Conservation (phyloP, 2,888 invertebrate genomes). For the Eilema sororculum region DNA sequence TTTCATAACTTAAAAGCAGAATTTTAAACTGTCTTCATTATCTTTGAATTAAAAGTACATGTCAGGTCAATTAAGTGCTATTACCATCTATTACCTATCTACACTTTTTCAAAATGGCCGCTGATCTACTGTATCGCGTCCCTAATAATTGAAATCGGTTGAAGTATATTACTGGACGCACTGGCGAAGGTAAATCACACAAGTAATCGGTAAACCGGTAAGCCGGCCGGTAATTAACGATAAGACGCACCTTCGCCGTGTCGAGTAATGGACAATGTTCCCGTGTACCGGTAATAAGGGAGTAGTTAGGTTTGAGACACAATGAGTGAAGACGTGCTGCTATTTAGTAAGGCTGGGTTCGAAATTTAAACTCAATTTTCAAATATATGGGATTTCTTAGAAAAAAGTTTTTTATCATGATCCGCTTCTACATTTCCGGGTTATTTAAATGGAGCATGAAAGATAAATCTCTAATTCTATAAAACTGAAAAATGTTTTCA, state of each 20-base stretch:
- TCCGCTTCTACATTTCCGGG: too few species aligned
- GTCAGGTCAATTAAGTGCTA: background rate
- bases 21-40: background rate
- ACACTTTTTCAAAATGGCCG: slow-evolving; percentile 3
- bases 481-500: too few species aligned
- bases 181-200: slow-evolving; percentile 70
- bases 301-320: slow-evolving; percentile 38
- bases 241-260: slow-evolving; percentile 74
- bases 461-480: too few species aligned
- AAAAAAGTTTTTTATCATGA: too few species aligned
- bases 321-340: slow-evolving; percentile 31
- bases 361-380: too few species aligned
- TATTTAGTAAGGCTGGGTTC: background rate
- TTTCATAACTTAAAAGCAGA: background rate
- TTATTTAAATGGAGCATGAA: too few species aligned
- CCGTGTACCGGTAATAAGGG: slow-evolving; percentile 57
- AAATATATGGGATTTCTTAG: too few species aligned
- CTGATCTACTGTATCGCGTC: background rate
- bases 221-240: slow-evolving; percentile 76
- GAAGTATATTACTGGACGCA: slow-evolving; percentile 44
- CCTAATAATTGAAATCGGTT: slow-evolving; percentile 46
- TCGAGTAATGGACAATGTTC: slow-evolving; percentile 69
- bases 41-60: background rate
- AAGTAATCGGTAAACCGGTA: slow-evolving; percentile 72
- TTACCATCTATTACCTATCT: background rate